phyloP scores from a whole-genome alignment of 2,113 vertebrate species.

The Callaeas wilsoni region DNA sequence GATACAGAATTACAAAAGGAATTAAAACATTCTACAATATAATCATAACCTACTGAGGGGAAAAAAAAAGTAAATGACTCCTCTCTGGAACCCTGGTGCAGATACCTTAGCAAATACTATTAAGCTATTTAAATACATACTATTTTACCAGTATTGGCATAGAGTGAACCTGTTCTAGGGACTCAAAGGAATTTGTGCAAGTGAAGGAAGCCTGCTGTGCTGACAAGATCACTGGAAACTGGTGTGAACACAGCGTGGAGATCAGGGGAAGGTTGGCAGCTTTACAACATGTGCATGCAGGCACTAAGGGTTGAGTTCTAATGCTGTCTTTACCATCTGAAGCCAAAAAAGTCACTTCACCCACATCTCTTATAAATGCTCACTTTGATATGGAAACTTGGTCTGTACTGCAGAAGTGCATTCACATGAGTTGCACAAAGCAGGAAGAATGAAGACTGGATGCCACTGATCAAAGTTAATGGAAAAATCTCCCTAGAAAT shows the following conservation, averaged over 20 bases:
- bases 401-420: not conserved
- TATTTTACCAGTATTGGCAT: not conserved
- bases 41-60: not conserved
- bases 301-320: not conserved
- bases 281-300: fast-evolving
- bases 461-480: not conserved
- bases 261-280: not conserved
- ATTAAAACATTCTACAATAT: not conserved
- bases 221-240: not conserved
- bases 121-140: not conserved
- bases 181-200: not conserved
- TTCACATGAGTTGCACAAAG: not conserved
- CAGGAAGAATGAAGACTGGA: not conserved
- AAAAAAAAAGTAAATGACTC: not conserved
- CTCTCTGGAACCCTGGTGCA: not conserved
- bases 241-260: not conserved
- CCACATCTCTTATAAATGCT: not conserved
- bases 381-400: not conserved
- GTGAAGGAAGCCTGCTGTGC: not conserved
- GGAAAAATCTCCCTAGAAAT: not conserved
- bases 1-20: not conserved
- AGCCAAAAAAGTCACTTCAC: not conserved
- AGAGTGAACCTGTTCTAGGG: not conserved
- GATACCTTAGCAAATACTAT: not conserved
- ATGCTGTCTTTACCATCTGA: not conserved